Evolutionary conservation across 1,140 invertebrate genomes (phyloP), one percentile per base, ranked within the genome.

Genomic region (Calosoma granatense): DNA sequence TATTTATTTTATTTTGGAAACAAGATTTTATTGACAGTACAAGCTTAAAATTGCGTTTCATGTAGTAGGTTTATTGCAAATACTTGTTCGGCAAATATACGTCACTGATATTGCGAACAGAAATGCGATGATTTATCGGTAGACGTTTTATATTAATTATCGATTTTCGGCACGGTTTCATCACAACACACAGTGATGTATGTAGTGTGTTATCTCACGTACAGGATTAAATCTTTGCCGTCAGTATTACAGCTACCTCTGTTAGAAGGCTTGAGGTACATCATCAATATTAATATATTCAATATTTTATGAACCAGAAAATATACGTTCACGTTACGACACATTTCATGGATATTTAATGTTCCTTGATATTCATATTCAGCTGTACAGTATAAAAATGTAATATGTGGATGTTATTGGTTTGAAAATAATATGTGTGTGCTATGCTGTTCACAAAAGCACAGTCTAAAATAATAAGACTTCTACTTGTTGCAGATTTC

Each of bases 401-500:
- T n/a, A n/a, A n/a, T n/a, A n/a, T n/a, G n/a, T n/a, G n/a, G n/a
- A n/a, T n/a, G n/a, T n/a, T n/a, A n/a, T n/a, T n/a, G n/a, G n/a
- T n/a, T n/a, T n/a, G n/a, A n/a, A n/a, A n/a, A n/a, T n/a, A n/a
- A n/a, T n/a, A n/a, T n/a, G n/a, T n/a, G n/a, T n/a, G n/a, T n/a
- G n/a, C n/a, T n/a, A 12, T 17, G 9, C 4, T 12, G 17, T 47
- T 12, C 17, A 47, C 4, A 12, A 12, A 12, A 47, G 41, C 17
- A 4, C 4, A 47, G 15, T 12, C 9, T 47, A 9, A 4, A 47
- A 47, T 12, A 47, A 4, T 47, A 47, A 36, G 26, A 9, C n/a
- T 36, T 36, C 26, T 65, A 62, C 66, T 66, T 62, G 62, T 82
- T 80, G 60, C 76, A 93, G 93, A 97, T 78, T 97, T 97, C 70